Evolutionary conservation across 2,797 vertebrate species (phyloP).

Genomic region (Etheostoma perlongum): DNA sequence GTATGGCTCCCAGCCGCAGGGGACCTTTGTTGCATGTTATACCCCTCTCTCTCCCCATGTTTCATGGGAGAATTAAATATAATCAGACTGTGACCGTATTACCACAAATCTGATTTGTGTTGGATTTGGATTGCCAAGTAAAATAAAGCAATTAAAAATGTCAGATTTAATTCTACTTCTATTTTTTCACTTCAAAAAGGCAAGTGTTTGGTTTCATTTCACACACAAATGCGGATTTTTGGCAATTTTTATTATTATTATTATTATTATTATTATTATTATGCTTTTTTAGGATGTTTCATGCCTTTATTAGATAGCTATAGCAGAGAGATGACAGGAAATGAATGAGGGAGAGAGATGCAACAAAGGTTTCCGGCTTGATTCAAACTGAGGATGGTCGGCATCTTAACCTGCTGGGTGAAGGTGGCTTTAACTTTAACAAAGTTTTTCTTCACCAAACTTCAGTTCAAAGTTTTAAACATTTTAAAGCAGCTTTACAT

Average conservation of each 20-base stretch:
- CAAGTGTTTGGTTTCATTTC: background rate
- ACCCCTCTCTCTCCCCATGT: background rate
- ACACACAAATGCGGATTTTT: background rate
- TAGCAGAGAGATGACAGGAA: background rate
- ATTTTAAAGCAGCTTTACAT: conserved; percentile 49
- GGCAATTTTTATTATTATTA: background rate
- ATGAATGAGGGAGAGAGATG: background rate
- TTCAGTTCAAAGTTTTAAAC: conserved; percentile 8
- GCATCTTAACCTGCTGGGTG: background rate
- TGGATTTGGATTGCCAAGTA: background rate
- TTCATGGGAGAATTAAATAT: background rate
- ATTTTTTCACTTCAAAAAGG: background rate
- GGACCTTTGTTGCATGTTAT: background rate
- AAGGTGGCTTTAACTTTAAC: conserved; percentile 8
- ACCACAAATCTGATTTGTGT: conserved; percentile 1
- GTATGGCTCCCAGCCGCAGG: background rate
- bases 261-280: background rate
- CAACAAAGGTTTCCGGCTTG: background rate
- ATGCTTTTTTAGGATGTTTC: background rate
- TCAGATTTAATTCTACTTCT: background rate
- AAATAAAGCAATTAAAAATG: background rate
- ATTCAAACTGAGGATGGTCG: background rate
- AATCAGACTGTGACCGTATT: conserved; percentile 15
- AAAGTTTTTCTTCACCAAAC: conserved; percentile 10
- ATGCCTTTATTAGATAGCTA: background rate